Evolutionary conservation across 1,140 invertebrate species (phyloP), one percentile per base, ranked within the genome.

Genomic region (Helicoverpa zea): DNA sequence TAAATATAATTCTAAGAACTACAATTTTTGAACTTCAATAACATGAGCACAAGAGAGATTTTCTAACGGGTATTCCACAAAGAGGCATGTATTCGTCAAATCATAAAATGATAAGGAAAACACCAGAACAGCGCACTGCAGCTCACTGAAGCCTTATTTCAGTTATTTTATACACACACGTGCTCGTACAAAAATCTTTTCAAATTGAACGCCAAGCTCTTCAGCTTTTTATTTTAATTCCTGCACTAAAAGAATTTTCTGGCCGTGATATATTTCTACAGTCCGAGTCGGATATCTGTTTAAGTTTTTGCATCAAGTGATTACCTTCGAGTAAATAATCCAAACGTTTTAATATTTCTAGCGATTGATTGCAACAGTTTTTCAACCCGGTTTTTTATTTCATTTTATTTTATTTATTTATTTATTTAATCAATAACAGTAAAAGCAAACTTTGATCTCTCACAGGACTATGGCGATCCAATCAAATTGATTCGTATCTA

Each of bases 201-300:
- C 10, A 68, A 68, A 49, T 13, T 68, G 64, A 68, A 68, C 64
- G 16, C 43, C 47, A 16, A 9, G 14, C 64, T 49, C 64, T 51
- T 18, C 35, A 23, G 64, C n/a, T 49, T 68, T 68, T 49, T 68
- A 68, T 68, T 68, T 68, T 49, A 49, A 68, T 68, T 68, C 43
- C 9, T 12, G 11, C 43, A 49, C 16, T 13, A 16, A 68, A 68
- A 68, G 64, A 68, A 68, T 49, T 68, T 68, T 68, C 43, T 49
- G 23, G 23, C 23, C 58, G 58, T 61, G 58, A 61, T 61, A 61
- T 61, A 61, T 61, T 61, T 61, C 58, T 61, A 59, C 58, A 49
- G 64, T 18, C 43, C n/a, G 43, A 18, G 43, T 49, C 11, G 64
- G 12, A 49, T n/a, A n/a, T n/a, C n/a, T n/a, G n/a, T n/a, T n/a